Percentiles rank a stretch among this genome's conserved stretches.
Conservation (phyloP, 2,888 invertebrate genomes). For the Steinernema carpocapsae region DNA sequence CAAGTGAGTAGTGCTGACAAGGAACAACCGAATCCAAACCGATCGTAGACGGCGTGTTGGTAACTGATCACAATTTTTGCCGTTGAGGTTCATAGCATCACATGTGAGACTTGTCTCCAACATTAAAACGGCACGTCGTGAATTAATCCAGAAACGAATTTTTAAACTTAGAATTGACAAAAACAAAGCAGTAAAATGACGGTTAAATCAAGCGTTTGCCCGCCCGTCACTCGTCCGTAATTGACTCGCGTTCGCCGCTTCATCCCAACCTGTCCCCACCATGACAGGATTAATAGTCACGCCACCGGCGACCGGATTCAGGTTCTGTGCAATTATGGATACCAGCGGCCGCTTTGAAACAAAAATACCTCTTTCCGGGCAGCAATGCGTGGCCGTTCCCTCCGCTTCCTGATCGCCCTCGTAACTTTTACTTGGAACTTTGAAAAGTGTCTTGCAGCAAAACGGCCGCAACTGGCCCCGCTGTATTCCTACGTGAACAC, state of each 20-base stretch:
- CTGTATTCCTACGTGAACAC: slow-evolving; percentile 22
- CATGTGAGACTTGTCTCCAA: no score
- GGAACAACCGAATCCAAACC: no score
- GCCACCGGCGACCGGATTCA: slow-evolving; percentile 18
- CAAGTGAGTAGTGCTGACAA: no score
- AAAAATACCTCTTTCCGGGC: not conserved
- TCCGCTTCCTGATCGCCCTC: no score
- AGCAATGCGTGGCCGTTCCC: no score
- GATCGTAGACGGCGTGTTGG: no score
- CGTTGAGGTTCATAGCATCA: no score
- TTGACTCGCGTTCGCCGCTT: slow-evolving; percentile 25
- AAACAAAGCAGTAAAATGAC: not conserved
- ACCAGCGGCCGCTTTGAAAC: slow-evolving; percentile 4
- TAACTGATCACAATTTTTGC: no score
- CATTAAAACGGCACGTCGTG: no score
- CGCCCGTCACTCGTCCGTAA: not conserved
- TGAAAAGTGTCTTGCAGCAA: not conserved
- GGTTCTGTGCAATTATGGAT: slow-evolving; percentile 8
- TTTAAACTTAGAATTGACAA: no score
- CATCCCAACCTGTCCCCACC: not conserved
- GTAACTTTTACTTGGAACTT: not conserved
- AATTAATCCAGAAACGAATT: no score
- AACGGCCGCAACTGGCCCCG: not conserved
- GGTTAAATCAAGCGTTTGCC: slow-evolving; percentile 16
- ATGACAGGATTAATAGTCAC: slow-evolving; percentile 4